A percentile compares a stretch with the other conserved stretches of the same genome.
Evolutionary conservation across 2,888 invertebrate genomes (phyloP).

Genomic region (Melinaea marsaeus): DNA sequence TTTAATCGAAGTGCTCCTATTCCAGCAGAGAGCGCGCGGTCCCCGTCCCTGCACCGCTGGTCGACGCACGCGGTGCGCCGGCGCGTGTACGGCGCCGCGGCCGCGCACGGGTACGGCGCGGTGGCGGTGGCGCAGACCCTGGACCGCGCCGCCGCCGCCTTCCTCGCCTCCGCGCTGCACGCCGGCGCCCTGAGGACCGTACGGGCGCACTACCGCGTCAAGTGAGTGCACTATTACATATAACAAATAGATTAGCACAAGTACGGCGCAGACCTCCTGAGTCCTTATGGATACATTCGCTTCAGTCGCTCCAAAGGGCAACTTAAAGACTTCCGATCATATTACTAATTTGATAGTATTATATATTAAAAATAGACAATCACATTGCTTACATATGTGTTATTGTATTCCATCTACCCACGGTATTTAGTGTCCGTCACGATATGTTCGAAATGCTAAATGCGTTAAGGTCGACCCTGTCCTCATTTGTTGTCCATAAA

Average conservation of each 20-base stretch:
- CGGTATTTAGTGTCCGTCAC: no score
- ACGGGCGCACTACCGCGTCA: constrained; percentile 88
- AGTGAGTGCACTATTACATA: constrained; percentile 61
- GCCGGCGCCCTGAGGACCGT: constrained; percentile 87
- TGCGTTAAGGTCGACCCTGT: no score
- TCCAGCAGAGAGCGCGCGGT: constrained; percentile 8
- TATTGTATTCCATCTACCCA: no score
- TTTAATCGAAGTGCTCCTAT: no score
- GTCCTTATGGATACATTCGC: background rate
- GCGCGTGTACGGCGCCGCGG: constrained; percentile 85
- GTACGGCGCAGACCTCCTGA: background rate
- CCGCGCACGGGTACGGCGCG: constrained; percentile 88
- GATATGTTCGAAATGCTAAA: no score
- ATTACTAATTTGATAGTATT: no score
- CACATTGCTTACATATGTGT: no score
- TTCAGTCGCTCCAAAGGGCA: no score
- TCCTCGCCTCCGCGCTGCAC: constrained; percentile 88
- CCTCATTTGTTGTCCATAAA: no score
- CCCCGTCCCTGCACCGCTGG: constrained; percentile 77
- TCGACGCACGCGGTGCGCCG: constrained; percentile 84
- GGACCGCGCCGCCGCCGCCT: constrained; percentile 89
- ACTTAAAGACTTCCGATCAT: no score
- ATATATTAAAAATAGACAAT: no score
- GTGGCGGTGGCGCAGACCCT: constrained; percentile 92
- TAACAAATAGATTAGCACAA: background rate